These are phyloP conservation scores for Ginglymostoma cirratum DNA, from an alignment of 2,113 vertebrate genomes.

Conservation along the genomic window DNA sequence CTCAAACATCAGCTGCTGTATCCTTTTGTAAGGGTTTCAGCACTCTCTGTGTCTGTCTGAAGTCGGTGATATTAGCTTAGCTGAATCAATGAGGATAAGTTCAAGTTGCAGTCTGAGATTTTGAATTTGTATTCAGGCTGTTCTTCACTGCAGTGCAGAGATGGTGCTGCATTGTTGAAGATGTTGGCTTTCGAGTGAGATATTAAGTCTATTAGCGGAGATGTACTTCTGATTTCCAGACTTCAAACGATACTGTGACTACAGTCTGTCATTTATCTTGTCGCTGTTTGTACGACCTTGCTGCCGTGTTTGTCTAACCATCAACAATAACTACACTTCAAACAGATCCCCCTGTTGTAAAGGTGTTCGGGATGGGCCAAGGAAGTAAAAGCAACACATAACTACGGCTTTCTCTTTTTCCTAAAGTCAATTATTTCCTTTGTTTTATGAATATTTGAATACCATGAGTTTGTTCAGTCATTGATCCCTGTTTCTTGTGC, in stretches of 20 bases:
- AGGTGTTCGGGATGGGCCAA: not conserved
- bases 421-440: not conserved
- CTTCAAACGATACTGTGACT: not conserved
- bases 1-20: not conserved
- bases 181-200: not conserved
- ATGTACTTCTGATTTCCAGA: not conserved
- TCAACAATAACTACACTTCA: not conserved
- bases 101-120: not conserved
- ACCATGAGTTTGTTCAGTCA: not conserved
- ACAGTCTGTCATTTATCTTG: not conserved
- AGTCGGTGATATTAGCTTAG: not conserved
- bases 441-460: not conserved
- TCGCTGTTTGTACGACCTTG: not conserved
- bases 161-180: not conserved
- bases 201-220: not conserved
- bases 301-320: not conserved
- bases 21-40: not conserved
- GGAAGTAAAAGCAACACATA: not conserved
- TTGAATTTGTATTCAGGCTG: not conserved
- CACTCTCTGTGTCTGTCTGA: not conserved
- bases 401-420: not conserved
- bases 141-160: not conserved
- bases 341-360: not conserved
- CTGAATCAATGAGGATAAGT: not conserved
- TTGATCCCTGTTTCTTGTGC: not conserved